Conservation (phyloP, 2,113 vertebrate genomes). For the Seriola dumerili region DNA sequence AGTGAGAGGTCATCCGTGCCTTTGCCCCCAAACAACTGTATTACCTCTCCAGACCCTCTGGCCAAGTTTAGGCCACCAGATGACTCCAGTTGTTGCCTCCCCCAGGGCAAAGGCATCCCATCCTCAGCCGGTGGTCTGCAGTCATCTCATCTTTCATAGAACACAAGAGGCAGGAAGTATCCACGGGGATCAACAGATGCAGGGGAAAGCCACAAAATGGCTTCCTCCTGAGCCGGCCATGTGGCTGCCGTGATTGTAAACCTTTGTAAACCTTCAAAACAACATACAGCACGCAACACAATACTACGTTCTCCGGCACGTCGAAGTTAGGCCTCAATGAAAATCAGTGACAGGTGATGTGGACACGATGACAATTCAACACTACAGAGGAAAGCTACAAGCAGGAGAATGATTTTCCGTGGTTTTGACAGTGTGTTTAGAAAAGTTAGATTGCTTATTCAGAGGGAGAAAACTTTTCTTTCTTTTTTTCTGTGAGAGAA, state of each 20-base stretch:
- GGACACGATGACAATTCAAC: not conserved
- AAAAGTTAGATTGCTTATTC: slow-evolving; percentile 63
- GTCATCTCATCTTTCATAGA: slow-evolving; percentile 81
- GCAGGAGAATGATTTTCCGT: not conserved
- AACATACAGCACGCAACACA: slow-evolving; percentile 13
- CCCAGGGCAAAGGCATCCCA: slow-evolving; percentile 55
- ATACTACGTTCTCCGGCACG: not conserved
- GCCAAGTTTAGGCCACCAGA: slow-evolving; percentile 73
- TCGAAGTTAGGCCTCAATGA: slow-evolving; percentile 7
- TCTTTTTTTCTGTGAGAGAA: slow-evolving; percentile 8
- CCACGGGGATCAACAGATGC: slow-evolving; percentile 74
- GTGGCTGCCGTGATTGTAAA: slow-evolving; percentile 54
- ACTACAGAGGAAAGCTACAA: not conserved
- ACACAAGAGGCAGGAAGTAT: slow-evolving; percentile 71
- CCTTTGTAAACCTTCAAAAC: slow-evolving; percentile 43
- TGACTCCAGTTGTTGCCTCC: slow-evolving; percentile 73
- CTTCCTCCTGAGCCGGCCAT: slow-evolving; percentile 50
- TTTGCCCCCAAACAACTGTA: slow-evolving; percentile 60
- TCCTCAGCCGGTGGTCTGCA: slow-evolving; percentile 78
- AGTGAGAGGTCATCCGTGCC: slow-evolving; percentile 51
- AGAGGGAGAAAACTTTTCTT: slow-evolving; percentile 40
- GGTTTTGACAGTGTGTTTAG: slow-evolving; percentile 20
- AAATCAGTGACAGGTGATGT: slow-evolving; percentile 22
- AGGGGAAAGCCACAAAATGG: slow-evolving; percentile 66
- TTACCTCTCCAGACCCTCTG: slow-evolving; percentile 44